phyloP scores from a whole-genome alignment of 2,797 vertebrate species.

The Mycteria americana region DNA sequence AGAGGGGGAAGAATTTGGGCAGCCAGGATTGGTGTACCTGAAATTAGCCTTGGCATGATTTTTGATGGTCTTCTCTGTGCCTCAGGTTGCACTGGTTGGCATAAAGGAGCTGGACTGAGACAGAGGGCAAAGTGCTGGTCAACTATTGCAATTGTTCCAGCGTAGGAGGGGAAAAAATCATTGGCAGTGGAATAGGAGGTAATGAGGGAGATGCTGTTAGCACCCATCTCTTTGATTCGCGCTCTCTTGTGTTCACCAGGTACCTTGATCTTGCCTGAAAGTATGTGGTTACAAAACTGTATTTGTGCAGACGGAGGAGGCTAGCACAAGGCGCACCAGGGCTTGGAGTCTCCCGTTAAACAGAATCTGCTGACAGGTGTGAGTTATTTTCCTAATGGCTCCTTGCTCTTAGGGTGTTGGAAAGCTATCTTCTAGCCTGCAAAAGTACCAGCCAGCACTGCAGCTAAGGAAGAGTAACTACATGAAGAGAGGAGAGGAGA shows the following conservation, averaged over 20 bases:
- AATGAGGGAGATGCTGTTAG: neutral
- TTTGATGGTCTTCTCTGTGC: neutral
- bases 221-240: neutral
- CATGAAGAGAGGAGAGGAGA: neutral
- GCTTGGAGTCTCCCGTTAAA: neutral
- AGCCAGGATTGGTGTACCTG: neutral
- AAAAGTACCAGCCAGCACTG: conserved; percentile 2
- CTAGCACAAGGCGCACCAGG: neutral
- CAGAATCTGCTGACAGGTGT: neutral
- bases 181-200: neutral
- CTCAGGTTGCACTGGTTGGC: neutral
- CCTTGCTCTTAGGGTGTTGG: conserved; percentile 2
- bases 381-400: conserved; percentile 50
- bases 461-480: neutral
- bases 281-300: neutral
- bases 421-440: neutral
- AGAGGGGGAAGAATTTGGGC: neutral
- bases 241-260: neutral
- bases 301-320: neutral
- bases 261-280: neutral
- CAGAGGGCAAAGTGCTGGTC: neutral
- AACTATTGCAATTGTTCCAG: neutral
- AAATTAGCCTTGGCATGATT: neutral
- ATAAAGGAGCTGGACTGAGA: neutral
- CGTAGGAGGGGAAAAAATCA: neutral